Conservation (phyloP, 1,140 invertebrate genomes). For the Drosophila funebris region DNA sequence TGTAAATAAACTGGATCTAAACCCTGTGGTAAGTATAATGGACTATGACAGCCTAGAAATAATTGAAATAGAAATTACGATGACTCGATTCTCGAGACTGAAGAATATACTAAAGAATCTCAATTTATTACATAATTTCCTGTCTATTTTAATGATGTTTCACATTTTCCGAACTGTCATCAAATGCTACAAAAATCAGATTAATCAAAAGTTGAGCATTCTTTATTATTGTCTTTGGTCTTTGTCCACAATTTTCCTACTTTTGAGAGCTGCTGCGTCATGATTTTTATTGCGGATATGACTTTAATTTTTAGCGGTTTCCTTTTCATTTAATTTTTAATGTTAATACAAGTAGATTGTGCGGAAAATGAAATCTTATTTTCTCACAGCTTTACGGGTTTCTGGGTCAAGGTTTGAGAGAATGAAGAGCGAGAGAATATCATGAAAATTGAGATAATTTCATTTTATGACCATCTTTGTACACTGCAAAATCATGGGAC, state of each 20-base stretch:
- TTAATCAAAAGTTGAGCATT: neutral
- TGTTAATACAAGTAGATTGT: conserved; percentile 68
- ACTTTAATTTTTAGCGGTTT: conserved; percentile 61
- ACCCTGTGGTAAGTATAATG: conserved; percentile 15
- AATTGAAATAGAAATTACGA: neutral
- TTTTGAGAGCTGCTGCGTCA: conserved; percentile 28
- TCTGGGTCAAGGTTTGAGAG: conserved; percentile 49
- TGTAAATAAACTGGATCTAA: conserved; percentile 16
- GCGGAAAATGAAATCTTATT: conserved; percentile 58
- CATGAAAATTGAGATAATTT: conserved; percentile 25
- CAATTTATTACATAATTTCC: conserved; percentile 1
- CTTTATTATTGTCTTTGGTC: neutral
- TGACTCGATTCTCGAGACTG: neutral
- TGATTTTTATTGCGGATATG: conserved; percentile 61
- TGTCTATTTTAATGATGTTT: neutral
- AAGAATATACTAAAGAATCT: neutral
- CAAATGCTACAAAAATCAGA: neutral
- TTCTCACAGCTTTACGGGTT: conserved; percentile 14
- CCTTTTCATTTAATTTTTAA: conserved; percentile 63
- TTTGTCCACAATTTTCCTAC: neutral
- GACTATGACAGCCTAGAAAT: conserved; percentile 13
- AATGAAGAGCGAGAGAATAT: neutral
- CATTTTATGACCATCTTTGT: conserved; percentile 66
- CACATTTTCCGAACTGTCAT: conserved; percentile 22
- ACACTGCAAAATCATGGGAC: conserved; percentile 65